Percentiles rank a stretch among this genome's conserved stretches.
Conservation (phyloP, 2,888 invertebrate genomes). For the Anorthoa munda region DNA sequence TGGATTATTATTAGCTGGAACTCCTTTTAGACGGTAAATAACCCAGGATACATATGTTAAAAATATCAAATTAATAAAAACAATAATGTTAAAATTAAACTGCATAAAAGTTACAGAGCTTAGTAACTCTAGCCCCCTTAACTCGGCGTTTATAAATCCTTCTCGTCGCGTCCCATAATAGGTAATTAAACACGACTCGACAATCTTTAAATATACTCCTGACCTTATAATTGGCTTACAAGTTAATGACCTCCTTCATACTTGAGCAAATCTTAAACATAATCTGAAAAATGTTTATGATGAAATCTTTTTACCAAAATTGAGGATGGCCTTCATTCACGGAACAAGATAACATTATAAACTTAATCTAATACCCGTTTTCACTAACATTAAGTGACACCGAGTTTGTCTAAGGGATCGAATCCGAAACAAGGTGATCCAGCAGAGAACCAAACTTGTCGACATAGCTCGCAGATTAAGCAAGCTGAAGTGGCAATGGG, state of each 20-base stretch:
- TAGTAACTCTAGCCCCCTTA: slow-evolving; percentile 40
- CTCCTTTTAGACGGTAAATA: too few relatives aligned
- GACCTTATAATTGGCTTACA: slow-evolving; percentile 19
- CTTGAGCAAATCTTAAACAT: background rate
- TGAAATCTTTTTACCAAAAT: too few relatives aligned
- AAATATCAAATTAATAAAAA: too few relatives aligned
- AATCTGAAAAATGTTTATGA: too few relatives aligned
- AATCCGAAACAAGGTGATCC: too few relatives aligned
- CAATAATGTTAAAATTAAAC: background rate
- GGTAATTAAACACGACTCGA: slow-evolving; percentile 31
- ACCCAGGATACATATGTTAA: too few relatives aligned
- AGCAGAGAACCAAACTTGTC: too few relatives aligned
- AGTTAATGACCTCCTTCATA: slow-evolving; percentile 19
- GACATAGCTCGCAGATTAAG: too few relatives aligned
- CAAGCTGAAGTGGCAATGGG: too few relatives aligned
- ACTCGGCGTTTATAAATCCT: slow-evolving; percentile 27
- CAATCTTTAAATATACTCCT: slow-evolving; percentile 10
- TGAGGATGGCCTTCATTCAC: too few relatives aligned
- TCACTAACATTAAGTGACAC: background rate
- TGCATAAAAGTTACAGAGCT: background rate
- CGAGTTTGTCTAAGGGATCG: too few relatives aligned
- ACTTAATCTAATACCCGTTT: background rate
- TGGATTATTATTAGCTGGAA: too few relatives aligned
- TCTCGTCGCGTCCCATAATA: slow-evolving; percentile 29
- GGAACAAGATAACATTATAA: background rate